phyloP scores from a whole-genome alignment of 1,140 invertebrate genomes.

The Brachionus rotundiformis region DNA sequence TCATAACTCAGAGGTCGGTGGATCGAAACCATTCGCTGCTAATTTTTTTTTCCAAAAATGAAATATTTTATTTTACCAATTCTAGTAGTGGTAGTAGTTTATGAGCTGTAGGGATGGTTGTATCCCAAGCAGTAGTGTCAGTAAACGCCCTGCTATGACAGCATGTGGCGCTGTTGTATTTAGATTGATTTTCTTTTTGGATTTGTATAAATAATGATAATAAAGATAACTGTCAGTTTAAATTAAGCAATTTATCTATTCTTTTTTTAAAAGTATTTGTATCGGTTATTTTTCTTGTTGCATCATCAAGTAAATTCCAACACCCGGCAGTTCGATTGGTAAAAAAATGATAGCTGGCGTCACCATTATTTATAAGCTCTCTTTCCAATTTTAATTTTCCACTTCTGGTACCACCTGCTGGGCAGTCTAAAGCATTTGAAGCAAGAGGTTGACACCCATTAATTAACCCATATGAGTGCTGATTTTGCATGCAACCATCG shows the following conservation, averaged over 20 bases:
- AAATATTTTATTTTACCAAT: no score
- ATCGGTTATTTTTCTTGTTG: not conserved
- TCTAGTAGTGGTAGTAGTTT: not conserved
- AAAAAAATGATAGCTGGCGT: not conserved
- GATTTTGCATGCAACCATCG: not conserved
- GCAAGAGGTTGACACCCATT: not conserved
- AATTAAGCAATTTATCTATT: constrained; percentile 5
- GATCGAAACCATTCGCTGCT: constrained; percentile 94
- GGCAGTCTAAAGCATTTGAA: not conserved
- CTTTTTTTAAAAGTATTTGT: not conserved
- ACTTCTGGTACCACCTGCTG: not conserved
- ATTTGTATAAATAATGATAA: not conserved
- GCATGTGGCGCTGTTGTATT: not conserved
- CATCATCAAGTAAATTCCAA: not conserved
- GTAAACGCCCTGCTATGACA: not conserved
- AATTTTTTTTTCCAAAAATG: constrained; percentile 63
- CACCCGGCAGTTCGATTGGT: not conserved
- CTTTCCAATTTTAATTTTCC: constrained; percentile 14
- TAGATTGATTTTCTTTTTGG: not conserved
- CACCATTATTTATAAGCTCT: not conserved
- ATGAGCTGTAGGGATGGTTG: not conserved
- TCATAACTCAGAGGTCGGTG: constrained; percentile 95
- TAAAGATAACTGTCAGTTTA: not conserved
- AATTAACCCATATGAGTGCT: not conserved
- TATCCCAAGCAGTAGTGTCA: not conserved